Evolutionary conservation across 2,113 vertebrate species (phyloP).

Genomic region (Myrmophylax atrothorax): DNA sequence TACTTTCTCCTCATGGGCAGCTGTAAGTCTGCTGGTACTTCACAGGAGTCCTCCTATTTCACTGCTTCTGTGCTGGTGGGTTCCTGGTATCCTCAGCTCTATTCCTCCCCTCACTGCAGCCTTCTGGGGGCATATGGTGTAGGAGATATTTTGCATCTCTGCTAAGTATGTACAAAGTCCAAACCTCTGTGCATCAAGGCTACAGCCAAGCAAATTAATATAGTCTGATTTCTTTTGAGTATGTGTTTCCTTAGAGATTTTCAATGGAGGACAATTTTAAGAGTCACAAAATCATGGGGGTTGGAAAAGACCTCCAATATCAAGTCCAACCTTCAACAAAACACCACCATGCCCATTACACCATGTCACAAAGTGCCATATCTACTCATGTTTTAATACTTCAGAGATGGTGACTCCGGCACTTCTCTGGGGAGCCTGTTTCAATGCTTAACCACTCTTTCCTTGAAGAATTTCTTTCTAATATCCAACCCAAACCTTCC

Average conservation of each 20-base stretch:
- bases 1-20: background rate
- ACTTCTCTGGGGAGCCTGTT: background rate
- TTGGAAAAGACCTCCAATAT: background rate
- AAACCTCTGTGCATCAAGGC: background rate
- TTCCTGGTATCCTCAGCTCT: background rate
- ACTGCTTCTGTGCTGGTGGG: accelerated
- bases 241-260: background rate
- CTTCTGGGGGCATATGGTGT: background rate
- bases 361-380: background rate
- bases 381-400: background rate
- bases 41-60: accelerated
- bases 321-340: background rate
- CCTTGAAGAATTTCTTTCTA: background rate
- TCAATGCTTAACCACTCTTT: background rate
- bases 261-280: background rate
- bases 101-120: background rate
- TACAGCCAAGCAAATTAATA: background rate
- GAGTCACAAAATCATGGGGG: background rate
- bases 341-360: background rate
- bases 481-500: background rate
- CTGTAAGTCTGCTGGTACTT: background rate
- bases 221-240: background rate
- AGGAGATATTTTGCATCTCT: background rate
- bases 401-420: background rate
- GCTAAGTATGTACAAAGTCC: background rate